Evolutionary conservation across 2,797 vertebrate genomes (phyloP), one percentile per base, ranked within the genome.

Genomic region (Tragopan temminckii): DNA sequence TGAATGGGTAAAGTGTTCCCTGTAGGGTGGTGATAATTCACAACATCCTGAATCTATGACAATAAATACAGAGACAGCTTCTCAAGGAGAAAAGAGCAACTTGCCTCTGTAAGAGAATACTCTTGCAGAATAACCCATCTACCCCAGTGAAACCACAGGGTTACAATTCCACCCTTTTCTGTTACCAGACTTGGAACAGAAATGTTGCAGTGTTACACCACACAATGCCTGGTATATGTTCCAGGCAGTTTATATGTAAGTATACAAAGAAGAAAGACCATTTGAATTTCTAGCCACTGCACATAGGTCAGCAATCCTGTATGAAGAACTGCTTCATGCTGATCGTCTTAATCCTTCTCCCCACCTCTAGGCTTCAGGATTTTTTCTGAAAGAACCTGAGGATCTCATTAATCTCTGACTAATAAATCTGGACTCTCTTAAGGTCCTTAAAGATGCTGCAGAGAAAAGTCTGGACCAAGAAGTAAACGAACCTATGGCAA

Each of bases 301-400:
- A 36, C 38, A 5, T 35, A 64, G 48, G 5, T 55, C 50, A 75
- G 62, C 68, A 85, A 59, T 6, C 9, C 12, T 50, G 23, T 43
- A 16, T 46, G 66, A 91, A 21, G 18, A 70, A 4, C 11, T 74
- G 7, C 5, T 91, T 84, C 33, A 36, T 33, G 10, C 14, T 69
- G 38, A 89, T 13, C 7, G 13, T 88, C 45, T 79, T 40, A 66
- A 59, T 85, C 14, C 13, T 53, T 20, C 23, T 21, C 36, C 19
- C 20, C 18, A 24, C 17, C 61, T 9, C 19, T 77, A 11, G 43
- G 19, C 15, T 88, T 86, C 52, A 88, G 53, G 38, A 3, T 62
- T 85, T 88, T 92, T 92, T 72, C 50, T 92, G 43, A 91, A 81
- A 79, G 52, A 59, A 86, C 7, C 36, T 74, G 33, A 70, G 31